Conservation (phyloP, 2,113 vertebrate species). For the Mustela nigripes region DNA sequence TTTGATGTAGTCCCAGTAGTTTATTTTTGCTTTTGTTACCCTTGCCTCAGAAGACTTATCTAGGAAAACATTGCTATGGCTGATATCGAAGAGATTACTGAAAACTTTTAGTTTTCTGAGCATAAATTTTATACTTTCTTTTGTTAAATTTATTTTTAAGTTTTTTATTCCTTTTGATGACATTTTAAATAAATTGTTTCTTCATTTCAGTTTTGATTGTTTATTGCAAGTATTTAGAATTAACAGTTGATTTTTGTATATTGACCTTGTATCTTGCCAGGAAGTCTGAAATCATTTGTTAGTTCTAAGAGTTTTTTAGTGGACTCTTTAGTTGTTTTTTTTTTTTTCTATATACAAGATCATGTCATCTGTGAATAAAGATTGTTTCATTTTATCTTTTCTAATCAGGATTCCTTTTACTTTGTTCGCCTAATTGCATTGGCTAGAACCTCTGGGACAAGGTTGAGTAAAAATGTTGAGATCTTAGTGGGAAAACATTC, state of each 20-base stretch:
- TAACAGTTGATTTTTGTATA: slow-evolving; percentile 11
- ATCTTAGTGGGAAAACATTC: not conserved
- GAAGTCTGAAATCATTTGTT: not conserved
- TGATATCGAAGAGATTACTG: not conserved
- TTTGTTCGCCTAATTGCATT: not conserved
- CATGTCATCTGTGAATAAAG: not conserved
- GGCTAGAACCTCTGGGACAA: not conserved
- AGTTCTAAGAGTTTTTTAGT: slow-evolving; percentile 19
- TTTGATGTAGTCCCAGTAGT: not conserved
- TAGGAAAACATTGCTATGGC: not conserved
- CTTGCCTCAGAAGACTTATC: not conserved
- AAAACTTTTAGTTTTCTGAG: not conserved
- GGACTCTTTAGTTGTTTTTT: not conserved
- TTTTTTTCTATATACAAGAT: not conserved
- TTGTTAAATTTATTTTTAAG: not conserved
- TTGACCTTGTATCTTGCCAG: slow-evolving; percentile 5
- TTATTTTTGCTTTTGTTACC: not conserved
- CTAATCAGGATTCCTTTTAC: not conserved
- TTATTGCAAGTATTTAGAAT: not conserved
- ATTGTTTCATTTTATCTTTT: slow-evolving; percentile 37
- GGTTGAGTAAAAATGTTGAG: not conserved
- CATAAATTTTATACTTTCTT: not conserved
- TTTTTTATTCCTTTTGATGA: not conserved
- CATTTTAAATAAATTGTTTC: slow-evolving; percentile 34
- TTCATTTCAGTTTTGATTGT: slow-evolving; percentile 2